Conservation (phyloP, 2,888 invertebrate genomes). For the Yponomeuta cagnagella region DNA sequence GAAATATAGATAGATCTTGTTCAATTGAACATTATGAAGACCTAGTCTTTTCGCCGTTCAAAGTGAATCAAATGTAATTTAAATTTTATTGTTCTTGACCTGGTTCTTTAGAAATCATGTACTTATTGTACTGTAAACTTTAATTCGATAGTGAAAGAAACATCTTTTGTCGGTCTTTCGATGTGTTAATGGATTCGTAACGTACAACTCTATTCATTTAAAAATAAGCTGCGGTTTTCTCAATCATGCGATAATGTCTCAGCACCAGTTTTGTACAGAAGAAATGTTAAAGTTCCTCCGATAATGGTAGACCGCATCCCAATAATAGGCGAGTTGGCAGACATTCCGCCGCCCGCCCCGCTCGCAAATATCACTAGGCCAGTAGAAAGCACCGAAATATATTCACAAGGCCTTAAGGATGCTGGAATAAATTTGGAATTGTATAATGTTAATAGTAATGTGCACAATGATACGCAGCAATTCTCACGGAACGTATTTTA, state of each 20-base stretch:
- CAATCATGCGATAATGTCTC: slow-evolving; percentile 9
- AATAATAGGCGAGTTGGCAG: slow-evolving; percentile 59
- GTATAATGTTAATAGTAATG: background rate
- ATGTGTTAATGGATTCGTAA: background rate
- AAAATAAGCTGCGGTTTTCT: background rate
- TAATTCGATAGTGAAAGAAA: background rate
- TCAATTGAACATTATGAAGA: slow-evolving; percentile 25
- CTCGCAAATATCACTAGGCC: slow-evolving; percentile 65
- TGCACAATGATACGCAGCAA: background rate
- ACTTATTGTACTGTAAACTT: background rate
- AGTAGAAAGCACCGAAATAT: slow-evolving; percentile 45
- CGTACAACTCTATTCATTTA: background rate
- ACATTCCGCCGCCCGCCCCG: slow-evolving; percentile 33
- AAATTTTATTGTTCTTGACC: slow-evolving; percentile 45
- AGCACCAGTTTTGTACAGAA: background rate
- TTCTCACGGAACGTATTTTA: background rate
- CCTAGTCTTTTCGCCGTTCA: slow-evolving; percentile 37
- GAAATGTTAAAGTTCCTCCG: slow-evolving; percentile 53
- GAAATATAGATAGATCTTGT: slow-evolving; percentile 16
- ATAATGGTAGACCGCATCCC: slow-evolving; percentile 39
- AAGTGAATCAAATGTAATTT: slow-evolving; percentile 29
- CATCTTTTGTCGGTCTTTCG: background rate
- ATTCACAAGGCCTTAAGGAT: slow-evolving; percentile 7
- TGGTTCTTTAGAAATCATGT: slow-evolving; percentile 30
- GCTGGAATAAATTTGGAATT: slow-evolving; percentile 1